Base-by-base conservation (phyloP, 2,113 vertebrate genomes). In the Recurvirostra avosetta region DNA sequence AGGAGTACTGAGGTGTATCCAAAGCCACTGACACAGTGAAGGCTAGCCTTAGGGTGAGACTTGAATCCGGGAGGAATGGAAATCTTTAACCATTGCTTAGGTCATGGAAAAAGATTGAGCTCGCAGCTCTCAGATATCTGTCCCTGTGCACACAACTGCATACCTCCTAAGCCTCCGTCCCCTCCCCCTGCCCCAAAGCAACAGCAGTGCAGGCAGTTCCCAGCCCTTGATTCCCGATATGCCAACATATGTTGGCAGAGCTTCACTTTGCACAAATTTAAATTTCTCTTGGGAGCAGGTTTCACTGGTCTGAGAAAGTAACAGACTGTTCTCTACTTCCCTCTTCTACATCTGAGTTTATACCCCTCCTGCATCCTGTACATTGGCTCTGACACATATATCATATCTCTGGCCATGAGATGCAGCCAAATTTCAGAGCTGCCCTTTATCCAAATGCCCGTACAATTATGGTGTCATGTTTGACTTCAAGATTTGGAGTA, bases 281-380 rank as follows among this genome's bases (percentile, higher is more conserved):
- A 79, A 94, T 92, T 92, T 96, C 90, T 92, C 88, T 75, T 77
- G 75, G 82, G 78, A 96, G 67, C 59, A 87, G 68, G 45, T 96
- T 95, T 95, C 88, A 58, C n/a, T 70, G 63, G 71, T 90, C 88
- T 97, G 87, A 80, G 90, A 96, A 93, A 90, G 83, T 86, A 94
- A 86, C 94, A 96, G 62, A 17, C 82, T 92, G 67, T 95, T 95
- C 90, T 72, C 50, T 79, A 27, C 88, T 82, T 91, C 19, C n/a
- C 17, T 76, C 15, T 82, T 61, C 74, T 79, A 19, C 38, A 66
- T 76, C 45, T 86, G 55, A 92, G 5, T 58, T 15, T 55, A 15
- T 62, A 41, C 26, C 41, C 15, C 4, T 90, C 17, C 87, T 56
- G 11, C 40, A 61, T 15, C 40, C 29, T 56, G 58, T 66, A 12